These are phyloP conservation scores for Leucopsar rothschildi DNA, from an alignment of 2,113 vertebrate species.

Conservation along the genomic window DNA sequence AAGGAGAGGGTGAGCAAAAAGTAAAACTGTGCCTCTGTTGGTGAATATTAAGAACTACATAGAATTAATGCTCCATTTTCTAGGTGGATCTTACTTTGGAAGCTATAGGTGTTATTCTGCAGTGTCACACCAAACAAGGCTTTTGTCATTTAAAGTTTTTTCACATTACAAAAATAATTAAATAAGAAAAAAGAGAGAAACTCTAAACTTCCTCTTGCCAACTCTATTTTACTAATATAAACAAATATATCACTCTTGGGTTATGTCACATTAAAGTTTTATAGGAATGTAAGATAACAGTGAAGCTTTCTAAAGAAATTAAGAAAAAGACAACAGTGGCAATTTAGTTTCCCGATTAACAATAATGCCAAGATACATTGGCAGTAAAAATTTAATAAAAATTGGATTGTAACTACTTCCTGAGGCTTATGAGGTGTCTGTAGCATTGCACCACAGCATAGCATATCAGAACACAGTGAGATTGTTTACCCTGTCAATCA, in stretches of 20 bases:
- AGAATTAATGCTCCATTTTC: background rate
- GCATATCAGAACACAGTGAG: constrained; percentile 61
- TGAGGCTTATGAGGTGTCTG: constrained; percentile 30
- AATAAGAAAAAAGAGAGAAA: background rate
- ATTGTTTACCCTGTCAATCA: constrained; percentile 76
- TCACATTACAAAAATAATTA: background rate
- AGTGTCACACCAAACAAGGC: background rate
- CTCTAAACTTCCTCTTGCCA: background rate
- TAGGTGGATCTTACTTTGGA: background rate
- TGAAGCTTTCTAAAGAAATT: background rate
- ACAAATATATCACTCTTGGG: background rate
- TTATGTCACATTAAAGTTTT: background rate
- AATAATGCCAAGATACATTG: constrained; percentile 16
- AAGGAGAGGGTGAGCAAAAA: background rate
- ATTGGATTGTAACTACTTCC: constrained; percentile 59
- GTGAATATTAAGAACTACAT: background rate
- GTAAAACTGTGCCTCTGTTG: background rate
- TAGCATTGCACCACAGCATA: constrained; percentile 21
- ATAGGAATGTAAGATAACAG: background rate
- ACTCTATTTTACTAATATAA: background rate
- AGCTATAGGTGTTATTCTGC: background rate
- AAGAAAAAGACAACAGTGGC: background rate
- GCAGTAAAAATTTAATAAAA: constrained; percentile 65
- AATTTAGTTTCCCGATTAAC: constrained; percentile 17
- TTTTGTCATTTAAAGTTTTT: background rate